Percentiles rank a stretch among this genome's conserved stretches.
Evolutionary conservation across 2,888 invertebrate species (phyloP).

Genomic region (Meliscaeva auricollis): DNA sequence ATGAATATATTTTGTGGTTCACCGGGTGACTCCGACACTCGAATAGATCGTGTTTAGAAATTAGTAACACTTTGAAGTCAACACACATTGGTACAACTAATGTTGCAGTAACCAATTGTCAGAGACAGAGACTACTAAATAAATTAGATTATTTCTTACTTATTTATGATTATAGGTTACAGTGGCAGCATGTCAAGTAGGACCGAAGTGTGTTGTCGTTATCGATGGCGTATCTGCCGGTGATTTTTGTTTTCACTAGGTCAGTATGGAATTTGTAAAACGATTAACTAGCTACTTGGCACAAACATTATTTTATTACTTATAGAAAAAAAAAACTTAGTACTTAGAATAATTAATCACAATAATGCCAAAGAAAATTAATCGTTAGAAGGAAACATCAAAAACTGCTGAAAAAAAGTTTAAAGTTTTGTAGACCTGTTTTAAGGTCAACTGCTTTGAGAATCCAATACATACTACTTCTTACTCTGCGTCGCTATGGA

Average conservation of each 20-base stretch:
- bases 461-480: no score
- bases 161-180: neutral
- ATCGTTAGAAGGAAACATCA: no score
- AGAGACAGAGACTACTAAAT: conserved; percentile 24
- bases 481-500: no score
- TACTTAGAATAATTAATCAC: no score
- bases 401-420: no score
- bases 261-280: conserved; percentile 9
- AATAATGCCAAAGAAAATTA: no score
- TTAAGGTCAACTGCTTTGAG: no score
- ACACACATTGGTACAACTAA: conserved; percentile 19
- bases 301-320: no score
- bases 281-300: no score
- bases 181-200: conserved; percentile 40
- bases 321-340: no score
- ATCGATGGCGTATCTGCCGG: no score
- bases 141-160: conserved; percentile 32
- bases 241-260: conserved; percentile 19
- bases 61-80: conserved; percentile 4
- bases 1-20: conserved; percentile 8
- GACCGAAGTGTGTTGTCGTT: conserved; percentile 24
- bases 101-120: neutral
- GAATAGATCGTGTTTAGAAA: neutral
- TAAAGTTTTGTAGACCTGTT: no score
- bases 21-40: conserved; percentile 52